A percentile compares a stretch with the other conserved stretches of the same genome.
Conservation (phyloP, 2,113 vertebrate species). For the Peromyscus polionotus region DNA sequence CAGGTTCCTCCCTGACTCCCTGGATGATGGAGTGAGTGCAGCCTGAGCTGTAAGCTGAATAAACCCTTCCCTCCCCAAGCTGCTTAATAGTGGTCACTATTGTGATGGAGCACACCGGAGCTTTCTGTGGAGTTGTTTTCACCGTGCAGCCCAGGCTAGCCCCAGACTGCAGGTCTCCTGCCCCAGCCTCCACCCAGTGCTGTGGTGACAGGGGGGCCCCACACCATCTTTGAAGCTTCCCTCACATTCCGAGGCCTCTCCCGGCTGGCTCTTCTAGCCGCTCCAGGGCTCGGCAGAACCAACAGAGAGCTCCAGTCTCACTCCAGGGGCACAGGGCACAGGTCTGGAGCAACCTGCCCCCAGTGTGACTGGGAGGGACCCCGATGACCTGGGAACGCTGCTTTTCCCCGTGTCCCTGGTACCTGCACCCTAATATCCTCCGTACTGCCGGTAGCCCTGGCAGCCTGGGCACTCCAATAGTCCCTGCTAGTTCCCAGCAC, state of each 20-base stretch:
- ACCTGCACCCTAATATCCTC: neutral
- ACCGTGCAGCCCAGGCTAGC: neutral
- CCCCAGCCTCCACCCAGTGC: neutral
- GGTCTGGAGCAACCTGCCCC: neutral
- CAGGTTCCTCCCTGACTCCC: neutral
- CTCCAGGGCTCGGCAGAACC: neutral
- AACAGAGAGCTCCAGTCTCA: neutral
- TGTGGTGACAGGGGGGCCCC: neutral
- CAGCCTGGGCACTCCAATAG: neutral
- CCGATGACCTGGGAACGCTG: neutral
- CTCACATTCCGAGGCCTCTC: neutral
- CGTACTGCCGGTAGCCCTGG: neutral
- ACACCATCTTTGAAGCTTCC: neutral
- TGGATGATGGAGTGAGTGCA: neutral
- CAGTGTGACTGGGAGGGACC: neutral
- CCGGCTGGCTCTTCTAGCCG: accelerated
- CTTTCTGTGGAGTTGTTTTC: neutral
- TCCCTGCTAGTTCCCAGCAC: neutral
- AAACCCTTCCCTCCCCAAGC: neutral
- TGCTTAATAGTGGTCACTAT: neutral
- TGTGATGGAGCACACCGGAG: too few species aligned
- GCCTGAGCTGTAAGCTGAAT: neutral
- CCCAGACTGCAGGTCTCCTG: neutral
- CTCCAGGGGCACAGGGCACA: neutral
- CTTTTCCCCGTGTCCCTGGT: neutral